Evolutionary conservation across 1,140 invertebrate species (phyloP).

Genomic region (Cataglyphis hispanica): DNA sequence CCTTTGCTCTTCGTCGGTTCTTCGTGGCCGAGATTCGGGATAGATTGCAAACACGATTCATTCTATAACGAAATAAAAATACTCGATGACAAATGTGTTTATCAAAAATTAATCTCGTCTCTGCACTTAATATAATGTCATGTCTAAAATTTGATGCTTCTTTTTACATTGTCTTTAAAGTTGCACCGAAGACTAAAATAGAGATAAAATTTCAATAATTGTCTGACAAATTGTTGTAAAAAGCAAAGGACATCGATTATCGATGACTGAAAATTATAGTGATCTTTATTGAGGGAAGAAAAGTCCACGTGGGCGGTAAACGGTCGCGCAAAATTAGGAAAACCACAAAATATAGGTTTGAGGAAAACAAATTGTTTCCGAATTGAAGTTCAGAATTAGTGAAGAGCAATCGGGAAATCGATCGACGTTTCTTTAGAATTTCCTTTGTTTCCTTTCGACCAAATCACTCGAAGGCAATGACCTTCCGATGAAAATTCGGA

Average conservation of each 20-base stretch:
- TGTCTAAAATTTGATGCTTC: not conserved
- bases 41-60: conserved; percentile 78
- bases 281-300: conserved; percentile 22
- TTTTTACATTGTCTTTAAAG: not conserved
- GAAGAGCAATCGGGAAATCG: not conserved
- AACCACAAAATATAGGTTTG: conserved; percentile 55
- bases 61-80: conserved; percentile 77
- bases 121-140: not conserved
- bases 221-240: conserved; percentile 23
- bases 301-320: conserved; percentile 54
- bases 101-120: conserved; percentile 30
- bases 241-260: not conserved
- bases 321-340: conserved; percentile 43
- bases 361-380: conserved; percentile 2
- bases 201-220: not conserved
- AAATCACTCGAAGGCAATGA: not conserved
- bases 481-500: not conserved
- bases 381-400: conserved; percentile 19
- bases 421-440: not conserved
- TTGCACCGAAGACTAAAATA: not conserved
- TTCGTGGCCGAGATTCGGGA: conserved; percentile 76
- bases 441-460: not conserved
- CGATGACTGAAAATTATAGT: conserved; percentile 7
- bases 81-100: conserved; percentile 20
- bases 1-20: conserved; percentile 89